phyloP scores from a whole-genome alignment of 2,113 vertebrate genomes.

The Grammomys surdaster region DNA sequence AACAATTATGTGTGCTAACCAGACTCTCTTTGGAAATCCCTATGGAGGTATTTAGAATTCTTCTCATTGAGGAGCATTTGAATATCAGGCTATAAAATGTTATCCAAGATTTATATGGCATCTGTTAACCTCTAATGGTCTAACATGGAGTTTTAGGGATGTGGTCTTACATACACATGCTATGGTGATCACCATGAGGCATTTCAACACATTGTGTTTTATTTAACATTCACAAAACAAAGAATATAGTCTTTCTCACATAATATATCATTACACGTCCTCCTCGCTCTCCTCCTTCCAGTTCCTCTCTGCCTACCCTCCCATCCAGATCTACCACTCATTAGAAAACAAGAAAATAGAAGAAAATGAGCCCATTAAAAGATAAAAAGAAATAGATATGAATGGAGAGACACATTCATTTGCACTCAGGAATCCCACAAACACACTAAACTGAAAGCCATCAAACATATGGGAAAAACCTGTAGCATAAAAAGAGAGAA shows the following conservation, averaged over 20 bases:
- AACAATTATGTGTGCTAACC: background rate
- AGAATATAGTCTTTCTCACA: background rate
- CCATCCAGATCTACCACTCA: background rate
- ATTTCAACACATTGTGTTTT: constrained; percentile 22
- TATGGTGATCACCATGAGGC: background rate
- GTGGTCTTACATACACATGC: background rate
- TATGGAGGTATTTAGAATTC: background rate
- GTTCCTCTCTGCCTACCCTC: background rate
- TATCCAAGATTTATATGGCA: background rate
- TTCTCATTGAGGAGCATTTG: background rate
- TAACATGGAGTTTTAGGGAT: background rate
- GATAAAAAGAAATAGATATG: background rate
- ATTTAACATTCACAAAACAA: background rate
- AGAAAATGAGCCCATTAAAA: background rate
- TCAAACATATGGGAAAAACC: too few species aligned
- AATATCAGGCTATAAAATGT: background rate
- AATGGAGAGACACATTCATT: background rate
- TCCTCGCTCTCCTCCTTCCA: too few species aligned
- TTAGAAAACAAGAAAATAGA: background rate
- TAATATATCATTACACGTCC: background rate
- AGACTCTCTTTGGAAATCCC: background rate
- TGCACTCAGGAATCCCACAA: too few species aligned
- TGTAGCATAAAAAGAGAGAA: too few species aligned
- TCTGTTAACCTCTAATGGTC: background rate
- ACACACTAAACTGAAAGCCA: too few species aligned